Evolutionary conservation across 2,888 invertebrate species (phyloP), one percentile per base, ranked within the genome.

Genomic region (Reticulitermes lucifugus): DNA sequence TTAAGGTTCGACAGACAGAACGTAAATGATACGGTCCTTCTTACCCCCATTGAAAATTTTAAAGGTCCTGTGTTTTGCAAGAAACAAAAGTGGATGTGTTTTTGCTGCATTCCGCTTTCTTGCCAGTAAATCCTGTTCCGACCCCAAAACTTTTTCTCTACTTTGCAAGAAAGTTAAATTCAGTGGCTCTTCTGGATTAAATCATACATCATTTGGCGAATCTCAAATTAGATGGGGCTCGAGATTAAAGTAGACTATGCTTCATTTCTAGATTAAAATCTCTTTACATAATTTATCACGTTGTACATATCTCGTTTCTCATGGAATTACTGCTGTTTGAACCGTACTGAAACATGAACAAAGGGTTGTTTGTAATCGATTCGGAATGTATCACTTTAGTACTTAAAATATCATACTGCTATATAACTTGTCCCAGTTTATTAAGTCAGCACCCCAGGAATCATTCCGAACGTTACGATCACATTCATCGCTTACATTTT

Each of bases 241-340:
- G 59, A 55, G 84, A 84, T 84, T 84, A 84, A 75, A 60, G 46
- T 84, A 84, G 35, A 60, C 43, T 60, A 25, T 79, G 84, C 77
- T 84, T 77, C 77, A 84, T 84, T 84, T 59, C 79, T 35, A 59
- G 77, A 84, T 84, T 84, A 59, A 84, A 75, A 79, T 79, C 84
- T 60, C 84, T 77, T 59, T 65, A 60, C 60, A 84, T 41, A 73
- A 73, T 41, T 73, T 73, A 73, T 21, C 18, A 41, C 22, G 41
- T 29, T 73, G 51, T 55, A n/a, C 73, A 21, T 1, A 73, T 73
- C 35, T 73, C 73, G 21, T 73, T 73, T 73, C 41, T 21, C 73
- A 35, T 73, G 35, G 10, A 73, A 73, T 73, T 73, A 73, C 25
- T 65, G 65, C 21, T 65, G 65, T 65, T 25, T 65, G n/a, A 65